These are phyloP conservation scores for Drosophila melanosoma DNA, from an alignment of 2,888 invertebrate genomes.

Conservation along the genomic window DNA sequence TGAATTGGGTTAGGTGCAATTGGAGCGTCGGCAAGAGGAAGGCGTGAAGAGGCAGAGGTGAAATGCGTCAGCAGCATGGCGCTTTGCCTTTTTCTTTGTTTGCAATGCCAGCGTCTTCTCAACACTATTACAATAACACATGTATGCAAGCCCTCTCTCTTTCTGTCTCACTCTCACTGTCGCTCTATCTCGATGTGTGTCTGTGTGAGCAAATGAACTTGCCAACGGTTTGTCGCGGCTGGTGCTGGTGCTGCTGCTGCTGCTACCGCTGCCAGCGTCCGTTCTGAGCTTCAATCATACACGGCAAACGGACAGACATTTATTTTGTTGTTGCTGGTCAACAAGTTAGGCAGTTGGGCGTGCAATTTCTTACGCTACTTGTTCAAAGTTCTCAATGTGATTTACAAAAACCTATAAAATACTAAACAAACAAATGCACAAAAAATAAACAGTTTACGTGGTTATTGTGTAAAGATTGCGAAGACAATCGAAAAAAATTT, in stretches of 20 bases:
- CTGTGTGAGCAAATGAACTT: slow-evolving; percentile 10
- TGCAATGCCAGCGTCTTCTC: slow-evolving; percentile 19
- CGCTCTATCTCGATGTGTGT: not conserved
- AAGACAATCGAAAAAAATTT: not conserved
- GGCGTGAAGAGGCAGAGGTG: not conserved
- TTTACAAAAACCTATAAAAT: not conserved
- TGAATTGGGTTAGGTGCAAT: slow-evolving; percentile 73
- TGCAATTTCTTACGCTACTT: slow-evolving; percentile 54
- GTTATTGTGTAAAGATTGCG: not conserved
- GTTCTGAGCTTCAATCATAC: slow-evolving; percentile 74
- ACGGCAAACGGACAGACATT: slow-evolving; percentile 42
- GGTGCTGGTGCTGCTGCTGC: slow-evolving; percentile 5
- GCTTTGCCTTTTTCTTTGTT: slow-evolving; percentile 47
- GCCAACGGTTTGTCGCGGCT: slow-evolving; percentile 3
- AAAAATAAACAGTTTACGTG: not conserved
- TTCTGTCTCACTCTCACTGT: slow-evolving; percentile 2
- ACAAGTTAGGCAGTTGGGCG: slow-evolving; percentile 59
- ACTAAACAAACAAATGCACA: not conserved
- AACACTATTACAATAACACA: slow-evolving; percentile 37
- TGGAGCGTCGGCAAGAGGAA: not conserved
- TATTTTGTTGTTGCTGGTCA: slow-evolving; percentile 70
- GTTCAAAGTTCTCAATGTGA: slow-evolving; percentile 7
- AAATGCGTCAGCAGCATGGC: slow-evolving; percentile 50
- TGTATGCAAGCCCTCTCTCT: slow-evolving; percentile 13
- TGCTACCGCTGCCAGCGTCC: slow-evolving; percentile 41